Evolutionary conservation across 2,797 vertebrate genomes (phyloP), one percentile per base, ranked within the genome.

Genomic region (Hipposideros larvatus): DNA sequence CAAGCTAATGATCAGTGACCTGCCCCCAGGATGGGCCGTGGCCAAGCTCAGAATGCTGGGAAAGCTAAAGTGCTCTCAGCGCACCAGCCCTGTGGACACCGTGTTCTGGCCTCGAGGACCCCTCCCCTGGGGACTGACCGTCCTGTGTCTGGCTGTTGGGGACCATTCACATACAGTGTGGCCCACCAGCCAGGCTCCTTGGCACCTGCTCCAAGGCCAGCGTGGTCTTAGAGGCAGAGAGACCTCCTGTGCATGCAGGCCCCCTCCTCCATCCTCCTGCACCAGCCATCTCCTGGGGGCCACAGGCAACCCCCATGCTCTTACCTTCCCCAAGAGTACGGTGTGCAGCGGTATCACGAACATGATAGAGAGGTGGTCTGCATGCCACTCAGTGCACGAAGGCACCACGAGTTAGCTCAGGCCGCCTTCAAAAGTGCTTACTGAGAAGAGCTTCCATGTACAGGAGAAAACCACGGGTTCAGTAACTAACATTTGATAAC

Each of bases 401-500:
- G 57, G 68, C 34, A 15, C n/a, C n/a, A 8, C 46, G 7, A 55
- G 61, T 37, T 34, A 55, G 66, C 46, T n/a, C 79, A 6, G 2
- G 14, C 21, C 34, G 15, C 68, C 55, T 65, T 37, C 65, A 13
- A 5, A 90, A 91, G 68, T 13, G 51, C 87, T 48, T 74, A 70
- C 43, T 24, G 34, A 71, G 71, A 59, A 18, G 0, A 31, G 66
- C 26, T 70, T 34, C 34, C n/a, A 43, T 0, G 22, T 71, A 88
- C 41, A n/a, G 89, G 59, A 95, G 78, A 61, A 82, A 95, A 94
- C 86, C 73, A 37, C 0, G 5, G 51, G 91, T 37, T 77, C 86
- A 68, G 11, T 92, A 92, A 87, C 55, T 51, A 57, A 61, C 79
- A 87, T 63, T 31, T 89, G 88, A 96, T 34, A 51, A 61, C 37